These are phyloP conservation scores for Cherax quadricarinatus DNA, from an alignment of 1,140 invertebrate genomes.

Conservation along the genomic window DNA sequence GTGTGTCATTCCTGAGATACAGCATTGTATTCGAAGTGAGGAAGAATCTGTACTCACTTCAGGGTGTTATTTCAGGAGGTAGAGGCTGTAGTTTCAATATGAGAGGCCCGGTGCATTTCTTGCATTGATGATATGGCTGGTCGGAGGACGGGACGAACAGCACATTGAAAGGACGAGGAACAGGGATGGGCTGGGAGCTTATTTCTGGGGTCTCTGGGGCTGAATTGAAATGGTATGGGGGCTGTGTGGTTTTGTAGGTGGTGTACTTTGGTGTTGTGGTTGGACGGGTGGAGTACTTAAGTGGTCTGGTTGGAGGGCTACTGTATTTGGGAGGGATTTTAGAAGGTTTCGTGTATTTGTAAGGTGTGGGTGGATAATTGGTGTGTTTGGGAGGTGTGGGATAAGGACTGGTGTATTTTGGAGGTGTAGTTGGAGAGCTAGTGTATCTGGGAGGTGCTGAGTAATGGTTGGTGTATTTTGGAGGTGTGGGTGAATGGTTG, in stretches of 20 bases:
- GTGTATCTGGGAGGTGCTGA: background rate
- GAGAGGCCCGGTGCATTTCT: background rate
- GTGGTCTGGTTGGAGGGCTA: background rate
- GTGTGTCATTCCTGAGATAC: too few relatives aligned
- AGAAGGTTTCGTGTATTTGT: background rate
- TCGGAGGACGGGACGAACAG: background rate
- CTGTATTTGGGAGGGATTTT: too few relatives aligned
- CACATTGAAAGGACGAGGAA: background rate
- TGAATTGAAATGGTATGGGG: too few relatives aligned
- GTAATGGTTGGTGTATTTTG: background rate
- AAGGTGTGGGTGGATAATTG: too few relatives aligned
- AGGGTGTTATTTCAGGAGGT: background rate
- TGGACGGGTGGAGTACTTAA: background rate
- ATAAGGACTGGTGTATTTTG: background rate
- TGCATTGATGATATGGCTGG: background rate
- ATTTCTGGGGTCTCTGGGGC: too few relatives aligned
- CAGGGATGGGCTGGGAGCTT: background rate
- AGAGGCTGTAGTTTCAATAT: background rate
- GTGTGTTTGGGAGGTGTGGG: background rate
- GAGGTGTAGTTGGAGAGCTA: background rate
- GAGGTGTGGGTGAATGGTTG: too few relatives aligned
- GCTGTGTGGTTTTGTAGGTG: background rate
- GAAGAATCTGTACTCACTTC: too few relatives aligned
- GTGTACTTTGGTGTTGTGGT: background rate
- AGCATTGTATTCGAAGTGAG: too few relatives aligned